Conservation (phyloP, 2,113 vertebrate species). For the Chaetura pelagica region DNA sequence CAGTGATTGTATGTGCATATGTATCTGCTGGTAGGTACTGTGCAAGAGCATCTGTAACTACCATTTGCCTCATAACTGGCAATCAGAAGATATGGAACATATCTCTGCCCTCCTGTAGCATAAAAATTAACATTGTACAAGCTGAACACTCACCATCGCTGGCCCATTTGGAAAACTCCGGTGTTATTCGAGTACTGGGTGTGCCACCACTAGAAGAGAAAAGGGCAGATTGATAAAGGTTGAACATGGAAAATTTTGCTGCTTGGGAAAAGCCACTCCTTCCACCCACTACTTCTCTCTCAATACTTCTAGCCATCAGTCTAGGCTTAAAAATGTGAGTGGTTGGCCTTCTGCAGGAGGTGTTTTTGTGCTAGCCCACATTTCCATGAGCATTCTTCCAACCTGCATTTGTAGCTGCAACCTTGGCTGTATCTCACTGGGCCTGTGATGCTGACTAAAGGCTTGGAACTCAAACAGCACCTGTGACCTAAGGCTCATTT, state of each 20-base stretch:
- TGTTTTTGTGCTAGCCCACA: not conserved
- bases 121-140: not conserved
- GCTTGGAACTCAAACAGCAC: not conserved
- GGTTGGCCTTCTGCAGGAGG: not conserved
- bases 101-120: not conserved
- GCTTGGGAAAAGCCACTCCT: not conserved
- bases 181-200: constrained; percentile 95
- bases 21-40: not conserved
- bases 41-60: not conserved
- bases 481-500: not conserved
- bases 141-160: constrained; percentile 87
- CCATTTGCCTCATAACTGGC: not conserved
- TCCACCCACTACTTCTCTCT: not conserved
- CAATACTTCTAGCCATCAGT: not conserved
- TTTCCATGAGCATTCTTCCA: not conserved
- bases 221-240: not conserved
- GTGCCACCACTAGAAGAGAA: constrained; percentile 87
- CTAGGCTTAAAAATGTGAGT: not conserved
- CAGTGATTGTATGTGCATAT: accelerated
- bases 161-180: constrained; percentile 98
- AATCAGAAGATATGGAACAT: not conserved
- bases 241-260: not conserved
- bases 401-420: not conserved
- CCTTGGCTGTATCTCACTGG: not conserved
- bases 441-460: not conserved